Evolutionary conservation across 2,888 invertebrate genomes (phyloP).

Genomic region (Latrodectus elegans): DNA sequence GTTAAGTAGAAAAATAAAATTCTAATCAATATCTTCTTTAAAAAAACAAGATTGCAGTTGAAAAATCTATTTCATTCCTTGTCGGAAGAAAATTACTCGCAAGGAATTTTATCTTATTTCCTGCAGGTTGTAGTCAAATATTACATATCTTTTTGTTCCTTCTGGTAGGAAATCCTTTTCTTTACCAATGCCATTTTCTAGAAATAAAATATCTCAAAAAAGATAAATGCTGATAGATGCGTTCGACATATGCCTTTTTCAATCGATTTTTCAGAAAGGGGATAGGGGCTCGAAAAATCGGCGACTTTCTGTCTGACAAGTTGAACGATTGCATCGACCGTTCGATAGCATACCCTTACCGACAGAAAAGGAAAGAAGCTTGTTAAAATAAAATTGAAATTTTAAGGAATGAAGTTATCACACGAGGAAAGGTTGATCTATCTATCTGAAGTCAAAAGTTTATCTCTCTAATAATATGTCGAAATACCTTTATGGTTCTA

Average conservation of each 20-base stretch:
- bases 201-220: conserved; percentile 31
- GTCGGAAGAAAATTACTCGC: too few species aligned
- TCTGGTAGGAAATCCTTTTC: neutral
- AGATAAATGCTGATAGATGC: conserved; percentile 60
- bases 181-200: conserved; percentile 15
- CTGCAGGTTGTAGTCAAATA: too few species aligned
- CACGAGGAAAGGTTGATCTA: conserved; percentile 39
- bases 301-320: conserved; percentile 52
- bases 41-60: too few species aligned
- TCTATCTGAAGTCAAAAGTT: conserved; percentile 53
- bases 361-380: conserved; percentile 16
- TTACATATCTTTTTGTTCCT: too few species aligned
- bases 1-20: too few species aligned
- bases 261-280: conserved; percentile 45
- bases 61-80: too few species aligned
- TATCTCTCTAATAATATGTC: conserved; percentile 57
- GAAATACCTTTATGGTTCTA: conserved; percentile 30
- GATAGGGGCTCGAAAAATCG: conserved; percentile 20
- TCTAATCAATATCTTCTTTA: too few species aligned
- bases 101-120: too few species aligned
- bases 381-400: conserved; percentile 33
- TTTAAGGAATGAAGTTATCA: conserved; percentile 45
- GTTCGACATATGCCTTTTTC: conserved; percentile 59
- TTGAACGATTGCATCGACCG: conserved; percentile 56
- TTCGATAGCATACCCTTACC: conserved; percentile 6